phyloP scores from a whole-genome alignment of 2,888 invertebrate genomes.

The Acrocyrtus sp. region DNA sequence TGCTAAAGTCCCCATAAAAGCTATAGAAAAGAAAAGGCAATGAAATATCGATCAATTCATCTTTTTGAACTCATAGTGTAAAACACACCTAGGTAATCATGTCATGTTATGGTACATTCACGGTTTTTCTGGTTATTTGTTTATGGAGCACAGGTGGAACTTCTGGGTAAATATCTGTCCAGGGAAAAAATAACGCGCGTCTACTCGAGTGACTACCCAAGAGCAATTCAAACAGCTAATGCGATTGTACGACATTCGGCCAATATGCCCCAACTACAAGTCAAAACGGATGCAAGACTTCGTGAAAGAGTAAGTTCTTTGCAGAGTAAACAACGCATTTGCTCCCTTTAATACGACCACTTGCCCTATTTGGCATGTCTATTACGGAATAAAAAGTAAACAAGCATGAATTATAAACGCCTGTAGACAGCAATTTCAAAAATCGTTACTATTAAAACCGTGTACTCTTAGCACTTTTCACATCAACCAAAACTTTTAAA shows the following conservation, averaged over 20 bases:
- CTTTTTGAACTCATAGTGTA: no score
- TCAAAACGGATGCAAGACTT: constrained; percentile 43
- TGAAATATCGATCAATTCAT: no score
- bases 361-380: background rate
- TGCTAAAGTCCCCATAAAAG: no score
- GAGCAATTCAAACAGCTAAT: constrained; percentile 44
- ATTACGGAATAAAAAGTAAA: background rate
- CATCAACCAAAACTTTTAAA: no score
- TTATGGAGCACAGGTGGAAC: constrained; percentile 31
- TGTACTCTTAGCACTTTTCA: no score
- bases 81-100: no score
- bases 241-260: constrained; percentile 30
- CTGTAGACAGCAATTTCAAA: no score
- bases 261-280: constrained; percentile 12
- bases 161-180: constrained; percentile 44
- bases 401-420: background rate
- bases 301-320: constrained; percentile 43
- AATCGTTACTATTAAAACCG: no score
- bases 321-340: background rate
- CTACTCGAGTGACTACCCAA: constrained; percentile 49
- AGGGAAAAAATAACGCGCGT: constrained; percentile 46
- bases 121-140: background rate
- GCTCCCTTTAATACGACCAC: background rate
- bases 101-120: constrained; percentile 6
- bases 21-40: no score